Evolutionary conservation across 1,140 invertebrate species (phyloP).

Genomic region (Bemisia tabaci): DNA sequence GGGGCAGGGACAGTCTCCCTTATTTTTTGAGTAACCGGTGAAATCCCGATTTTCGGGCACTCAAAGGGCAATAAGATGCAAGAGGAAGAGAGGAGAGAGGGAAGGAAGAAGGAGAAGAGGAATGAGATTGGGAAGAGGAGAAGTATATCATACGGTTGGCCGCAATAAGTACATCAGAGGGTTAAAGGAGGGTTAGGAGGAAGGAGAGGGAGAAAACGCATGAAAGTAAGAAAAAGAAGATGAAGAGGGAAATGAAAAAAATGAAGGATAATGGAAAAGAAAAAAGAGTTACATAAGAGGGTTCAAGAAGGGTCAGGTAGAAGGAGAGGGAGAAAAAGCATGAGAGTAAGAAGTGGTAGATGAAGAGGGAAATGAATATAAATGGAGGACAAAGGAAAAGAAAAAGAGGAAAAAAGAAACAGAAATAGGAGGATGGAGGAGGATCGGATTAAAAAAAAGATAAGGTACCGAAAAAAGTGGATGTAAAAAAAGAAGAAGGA

Average conservation of each 20-base stretch:
- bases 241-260: slow-evolving; percentile 8
- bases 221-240: slow-evolving; percentile 9
- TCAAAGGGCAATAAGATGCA: too few relatives aligned
- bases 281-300: neutral
- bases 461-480: neutral
- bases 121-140: slow-evolving; percentile 6
- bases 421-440: slow-evolving; percentile 2
- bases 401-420: neutral
- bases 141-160: too few relatives aligned
- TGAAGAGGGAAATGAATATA: neutral
- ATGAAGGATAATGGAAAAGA: too few relatives aligned
- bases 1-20: too few relatives aligned
- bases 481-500: neutral
- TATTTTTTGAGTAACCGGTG: too few relatives aligned
- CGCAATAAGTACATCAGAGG: too few relatives aligned
- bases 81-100: neutral
- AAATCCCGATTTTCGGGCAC: too few relatives aligned
- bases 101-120: slow-evolving; percentile 8
- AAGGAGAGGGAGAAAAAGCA: slow-evolving; percentile 7
- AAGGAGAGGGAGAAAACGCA: too few relatives aligned
- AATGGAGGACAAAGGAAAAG: neutral
- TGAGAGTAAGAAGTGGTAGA: slow-evolving; percentile 5
- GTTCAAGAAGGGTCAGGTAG: neutral
- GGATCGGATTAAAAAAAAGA: slow-evolving; percentile 4
- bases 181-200: too few relatives aligned